phyloP scores from a whole-genome alignment of 2,888 invertebrate genomes.

The Hirtodrosophila cameraria region DNA sequence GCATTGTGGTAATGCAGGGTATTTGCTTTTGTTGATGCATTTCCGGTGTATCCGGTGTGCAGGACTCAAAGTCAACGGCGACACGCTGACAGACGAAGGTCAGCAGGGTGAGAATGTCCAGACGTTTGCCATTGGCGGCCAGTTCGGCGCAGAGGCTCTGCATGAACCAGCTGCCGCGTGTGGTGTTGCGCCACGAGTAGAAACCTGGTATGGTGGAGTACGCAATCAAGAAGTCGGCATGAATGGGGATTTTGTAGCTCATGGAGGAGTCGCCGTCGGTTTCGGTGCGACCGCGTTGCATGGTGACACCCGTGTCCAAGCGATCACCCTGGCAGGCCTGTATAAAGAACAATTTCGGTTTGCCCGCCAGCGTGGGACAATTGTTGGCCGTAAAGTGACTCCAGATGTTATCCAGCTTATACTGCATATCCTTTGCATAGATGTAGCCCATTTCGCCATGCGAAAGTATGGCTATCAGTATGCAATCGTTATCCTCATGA shows the following conservation, averaged over 20 bases:
- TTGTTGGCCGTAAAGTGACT: constrained; percentile 91
- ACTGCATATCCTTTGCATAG: constrained; percentile 93
- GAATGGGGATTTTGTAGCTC: constrained; percentile 93
- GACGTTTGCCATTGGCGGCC: constrained; percentile 88
- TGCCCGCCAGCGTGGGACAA: constrained; percentile 93
- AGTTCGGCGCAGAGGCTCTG: constrained; percentile 94
- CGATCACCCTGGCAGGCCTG: constrained; percentile 97
- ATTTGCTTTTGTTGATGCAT: constrained; percentile 97
- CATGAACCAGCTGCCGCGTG: constrained; percentile 98
- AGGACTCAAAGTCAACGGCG: constrained; percentile 95
- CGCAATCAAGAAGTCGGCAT: constrained; percentile 96
- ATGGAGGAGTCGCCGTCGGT: constrained; percentile 88
- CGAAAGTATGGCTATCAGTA: constrained; percentile 92
- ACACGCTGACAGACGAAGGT: constrained; percentile 94
- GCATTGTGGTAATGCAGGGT: constrained; percentile 96
- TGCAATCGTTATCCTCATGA: constrained; percentile 92
- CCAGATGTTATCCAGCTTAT: constrained; percentile 93
- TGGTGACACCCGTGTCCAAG: constrained; percentile 90
- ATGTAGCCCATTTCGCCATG: constrained; percentile 95
- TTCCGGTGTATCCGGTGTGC: constrained; percentile 89
- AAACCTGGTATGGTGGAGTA: constrained; percentile 97
- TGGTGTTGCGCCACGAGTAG: constrained; percentile 97
- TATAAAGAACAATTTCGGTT: constrained; percentile 90
- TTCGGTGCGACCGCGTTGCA: constrained; percentile 86
- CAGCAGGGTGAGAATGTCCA: constrained; percentile 93